Evolutionary conservation across 2,797 vertebrate genomes (phyloP), one percentile per base, ranked within the genome.

Genomic region (Syncerus caffer): DNA sequence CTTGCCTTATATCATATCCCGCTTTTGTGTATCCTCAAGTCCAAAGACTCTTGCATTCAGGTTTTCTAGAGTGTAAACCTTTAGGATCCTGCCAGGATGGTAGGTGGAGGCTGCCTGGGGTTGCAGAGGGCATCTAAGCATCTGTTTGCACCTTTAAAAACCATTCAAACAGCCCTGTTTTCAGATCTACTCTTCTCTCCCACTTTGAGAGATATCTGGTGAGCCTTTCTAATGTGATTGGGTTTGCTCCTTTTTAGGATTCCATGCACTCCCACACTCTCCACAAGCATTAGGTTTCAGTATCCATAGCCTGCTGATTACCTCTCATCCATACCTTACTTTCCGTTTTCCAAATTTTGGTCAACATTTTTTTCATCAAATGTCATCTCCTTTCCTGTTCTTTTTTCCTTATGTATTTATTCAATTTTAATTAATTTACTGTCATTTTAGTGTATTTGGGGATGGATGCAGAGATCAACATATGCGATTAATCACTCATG

Each of bases 341-440:
- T 89, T 85, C 45, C 2, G 15, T 57, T 95, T 89, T 51, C 84
- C 27, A 78, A 94, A 85, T 78, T 38, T 82, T n/a, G 42, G 27
- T 90, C 16, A 15, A 67, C 9, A 67, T 76, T 23, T 91, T 89
- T 96, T 76, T 89, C 58, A 89, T 34, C 25, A 38, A 74, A 31
- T 55, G 45, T 88, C 60, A 88, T 12, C 16, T 88, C 62, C 76
- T 96, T 84, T 67, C 67, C 60, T 76, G 6, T 95, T 95, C 53
- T 88, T 53, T 89, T 87, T 82, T 45, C 62, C 45, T 92, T 34
- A 19, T 34, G 45, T 17, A 88, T 58, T 17, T 96, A 82, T 53
- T 92, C 31, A 62, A 7, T 85, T 92, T 95, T 91, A 58, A 87
- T 92, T 86, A 85, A 86, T 53, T 89, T 78, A 57, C 55, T 67